Evolutionary conservation across 2,888 invertebrate genomes (phyloP), one percentile per base, ranked within the genome.

Genomic region (Nomada hirtipes): DNA sequence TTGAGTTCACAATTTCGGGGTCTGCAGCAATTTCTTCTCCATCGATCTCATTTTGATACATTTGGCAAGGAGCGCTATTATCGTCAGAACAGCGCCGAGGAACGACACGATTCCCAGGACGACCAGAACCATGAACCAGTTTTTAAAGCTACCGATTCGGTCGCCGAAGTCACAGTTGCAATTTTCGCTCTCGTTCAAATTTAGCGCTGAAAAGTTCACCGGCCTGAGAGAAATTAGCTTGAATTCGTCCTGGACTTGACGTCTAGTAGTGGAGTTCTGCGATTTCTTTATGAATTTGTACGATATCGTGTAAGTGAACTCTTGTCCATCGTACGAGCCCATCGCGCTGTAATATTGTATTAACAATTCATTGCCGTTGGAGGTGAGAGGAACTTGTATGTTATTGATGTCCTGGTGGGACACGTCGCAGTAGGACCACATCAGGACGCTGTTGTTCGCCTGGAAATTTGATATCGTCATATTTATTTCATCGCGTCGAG

Each of bases 391-490:
- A 52, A 92, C 90, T 87, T 91, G 91, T 50, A 92, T 91, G 72
- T 92, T 91, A 83, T 92, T 92, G 77, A 92, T 92, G 71, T 92
- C 91, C 69, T 85, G 86, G 65, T 92, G 91, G 44, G 90, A 89
- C n/a, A 88, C 86, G 52, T 92, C 92, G 77, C 92, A 92, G 76
- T 90, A 92, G 9, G 92, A 92, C 92, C 92, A 92, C 79, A 91
- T 84, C 42, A 92, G 76, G 20, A 88, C 84, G 23, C 89, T 91
- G 53, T 85, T 86, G 60, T 90, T 91, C 11, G 89, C 83, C 79
- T 88, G 73, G 2, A 59, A 84, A 79, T 80, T 47, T 23, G 26
- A 80, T 61, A 36, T 65, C 10, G 0, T 10, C 18, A n/a, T 53
- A 15, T 44, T 42, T 44, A n/a, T 68, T 42, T 42, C 13, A 18